Evolutionary conservation across 2,113 vertebrate genomes (phyloP).

Genomic region (Eptesicus fuscus): DNA sequence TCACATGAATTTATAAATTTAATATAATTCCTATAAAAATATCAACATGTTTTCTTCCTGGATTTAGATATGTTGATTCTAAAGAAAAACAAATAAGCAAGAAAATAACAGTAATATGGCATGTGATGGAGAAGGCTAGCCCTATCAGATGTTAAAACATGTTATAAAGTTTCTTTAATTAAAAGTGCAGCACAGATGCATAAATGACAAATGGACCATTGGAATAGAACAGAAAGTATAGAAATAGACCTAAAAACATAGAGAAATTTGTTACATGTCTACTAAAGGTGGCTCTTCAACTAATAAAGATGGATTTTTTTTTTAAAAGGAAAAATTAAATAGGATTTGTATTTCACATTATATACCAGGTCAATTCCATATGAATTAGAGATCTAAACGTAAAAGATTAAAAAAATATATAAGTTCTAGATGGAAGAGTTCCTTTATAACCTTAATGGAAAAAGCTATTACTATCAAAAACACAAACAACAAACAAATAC

Average conservation of each 20-base stretch:
- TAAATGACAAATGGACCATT: neutral
- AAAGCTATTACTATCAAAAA: neutral
- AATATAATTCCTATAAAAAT: conserved; percentile 6
- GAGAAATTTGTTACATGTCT: neutral
- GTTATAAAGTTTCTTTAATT: neutral
- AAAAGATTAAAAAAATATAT: neutral
- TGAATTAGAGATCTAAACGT: neutral
- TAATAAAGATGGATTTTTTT: neutral
- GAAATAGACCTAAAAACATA: neutral
- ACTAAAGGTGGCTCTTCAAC: conserved; percentile 15
- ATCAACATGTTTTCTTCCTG: neutral
- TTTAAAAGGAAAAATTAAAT: neutral
- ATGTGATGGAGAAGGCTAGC: neutral
- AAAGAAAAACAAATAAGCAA: conserved; percentile 32
- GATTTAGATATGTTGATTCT: neutral
- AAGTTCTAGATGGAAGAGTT: neutral
- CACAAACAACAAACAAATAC: neutral
- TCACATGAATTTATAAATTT: neutral
- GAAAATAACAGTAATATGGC: neutral
- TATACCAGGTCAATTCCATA: neutral
- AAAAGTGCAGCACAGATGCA: neutral
- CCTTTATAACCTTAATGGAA: neutral
- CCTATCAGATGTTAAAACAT: neutral
- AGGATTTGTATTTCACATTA: neutral
- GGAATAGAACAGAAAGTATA: neutral